These are phyloP conservation scores for Galerucella nymphaeae DNA, from an alignment of 2,888 invertebrate species.

Conservation along the genomic window DNA sequence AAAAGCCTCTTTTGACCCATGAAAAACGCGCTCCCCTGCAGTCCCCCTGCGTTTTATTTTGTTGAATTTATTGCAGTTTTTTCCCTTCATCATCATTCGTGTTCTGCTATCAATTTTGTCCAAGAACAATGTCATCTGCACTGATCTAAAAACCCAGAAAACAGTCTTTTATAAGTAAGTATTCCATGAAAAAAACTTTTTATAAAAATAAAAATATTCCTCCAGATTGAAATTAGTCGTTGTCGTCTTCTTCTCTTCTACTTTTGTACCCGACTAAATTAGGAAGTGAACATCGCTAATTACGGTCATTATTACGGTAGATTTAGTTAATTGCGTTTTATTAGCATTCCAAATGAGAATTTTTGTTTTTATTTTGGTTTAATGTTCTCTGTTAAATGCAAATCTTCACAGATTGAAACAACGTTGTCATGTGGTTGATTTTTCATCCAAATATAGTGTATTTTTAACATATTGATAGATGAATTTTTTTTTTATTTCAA, in stretches of 20 bases:
- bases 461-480: too few species aligned
- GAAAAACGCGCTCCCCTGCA: too few species aligned
- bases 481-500: too few species aligned
- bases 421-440: not conserved
- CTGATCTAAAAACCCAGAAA: too few species aligned
- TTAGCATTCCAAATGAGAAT: slow-evolving; percentile 38
- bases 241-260: slow-evolving; percentile 30
- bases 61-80: too few species aligned
- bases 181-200: slow-evolving; percentile 1
- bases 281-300: slow-evolving; percentile 38
- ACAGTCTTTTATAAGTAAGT: not conserved
- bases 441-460: not conserved
- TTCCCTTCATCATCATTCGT: too few species aligned
- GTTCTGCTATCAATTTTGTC: too few species aligned
- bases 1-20: too few species aligned
- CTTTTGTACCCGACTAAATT: slow-evolving; percentile 30
- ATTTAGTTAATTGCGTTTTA: slow-evolving; percentile 41
- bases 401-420: slow-evolving; percentile 9
- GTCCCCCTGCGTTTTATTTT: too few species aligned
- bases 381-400: slow-evolving; percentile 5
- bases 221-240: slow-evolving; percentile 26
- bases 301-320: slow-evolving; percentile 38
- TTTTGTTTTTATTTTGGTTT: slow-evolving; percentile 26
- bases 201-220: slow-evolving; percentile 15
- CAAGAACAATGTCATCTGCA: too few species aligned